phyloP scores from a whole-genome alignment of 2,797 vertebrate species.

The Characodon lateralis region DNA sequence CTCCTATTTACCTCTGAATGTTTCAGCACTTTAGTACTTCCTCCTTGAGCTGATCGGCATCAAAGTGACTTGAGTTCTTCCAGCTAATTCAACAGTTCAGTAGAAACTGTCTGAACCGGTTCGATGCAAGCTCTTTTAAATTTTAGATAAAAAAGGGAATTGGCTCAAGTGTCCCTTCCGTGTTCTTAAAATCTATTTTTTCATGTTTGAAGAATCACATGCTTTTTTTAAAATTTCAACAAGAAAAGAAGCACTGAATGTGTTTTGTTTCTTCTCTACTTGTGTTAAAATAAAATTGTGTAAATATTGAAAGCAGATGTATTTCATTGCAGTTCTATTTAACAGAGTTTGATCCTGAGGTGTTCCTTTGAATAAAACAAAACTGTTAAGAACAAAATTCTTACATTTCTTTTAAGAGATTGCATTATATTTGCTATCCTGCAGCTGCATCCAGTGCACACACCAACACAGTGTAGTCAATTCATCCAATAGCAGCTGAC shows the following conservation, averaged over 20 bases:
- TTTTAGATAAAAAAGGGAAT: slow-evolving; percentile 22
- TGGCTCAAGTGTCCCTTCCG: slow-evolving; percentile 3
- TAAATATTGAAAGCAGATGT: slow-evolving; percentile 15
- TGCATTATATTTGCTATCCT: slow-evolving; percentile 25
- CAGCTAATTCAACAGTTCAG: slow-evolving; percentile 6
- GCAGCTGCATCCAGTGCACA: slow-evolving; percentile 11
- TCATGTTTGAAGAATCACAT: slow-evolving; percentile 40
- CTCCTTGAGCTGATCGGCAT: slow-evolving; percentile 34
- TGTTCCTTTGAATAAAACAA: not conserved
- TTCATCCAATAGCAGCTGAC: slow-evolving; percentile 14
- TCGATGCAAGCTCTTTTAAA: slow-evolving; percentile 22
- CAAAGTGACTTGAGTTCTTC: slow-evolving; percentile 23
- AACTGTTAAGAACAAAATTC: not conserved
- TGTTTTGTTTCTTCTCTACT: slow-evolving; percentile 35
- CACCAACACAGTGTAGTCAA: slow-evolving; percentile 33
- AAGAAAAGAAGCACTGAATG: slow-evolving; percentile 18
- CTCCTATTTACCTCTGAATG: slow-evolving; percentile 57
- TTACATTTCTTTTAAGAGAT: not conserved
- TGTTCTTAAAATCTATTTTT: slow-evolving; percentile 23
- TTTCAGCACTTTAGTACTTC: slow-evolving; percentile 71
- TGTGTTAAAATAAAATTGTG: slow-evolving; percentile 42
- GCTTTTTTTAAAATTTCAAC: slow-evolving; percentile 34
- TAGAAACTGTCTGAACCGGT: slow-evolving; percentile 22
- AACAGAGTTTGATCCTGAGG: not conserved
- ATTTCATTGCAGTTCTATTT: slow-evolving; percentile 6